Evolutionary conservation across 2,113 vertebrate genomes (phyloP).

Genomic region (Oryzias javanicus): DNA sequence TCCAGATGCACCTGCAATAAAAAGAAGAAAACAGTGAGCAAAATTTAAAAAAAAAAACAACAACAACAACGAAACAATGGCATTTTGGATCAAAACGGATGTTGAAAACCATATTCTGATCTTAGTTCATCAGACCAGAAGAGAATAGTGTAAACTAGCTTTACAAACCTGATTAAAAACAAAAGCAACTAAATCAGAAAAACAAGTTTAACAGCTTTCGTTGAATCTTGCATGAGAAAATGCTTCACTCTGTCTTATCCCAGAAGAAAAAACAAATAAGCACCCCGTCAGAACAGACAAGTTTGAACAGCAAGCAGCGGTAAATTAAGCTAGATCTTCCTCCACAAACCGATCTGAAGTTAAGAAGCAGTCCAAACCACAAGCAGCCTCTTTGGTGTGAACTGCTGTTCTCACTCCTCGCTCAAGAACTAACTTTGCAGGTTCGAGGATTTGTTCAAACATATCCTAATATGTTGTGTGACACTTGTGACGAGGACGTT

Average conservation of each 20-base stretch:
- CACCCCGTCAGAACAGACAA: background rate
- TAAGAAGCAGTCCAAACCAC: too few relatives aligned
- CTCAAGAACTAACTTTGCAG: too few relatives aligned
- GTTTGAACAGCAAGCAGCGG: background rate
- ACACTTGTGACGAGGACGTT: too few relatives aligned
- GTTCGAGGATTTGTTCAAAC: too few relatives aligned
- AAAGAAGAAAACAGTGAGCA: slow-evolving; percentile 8
- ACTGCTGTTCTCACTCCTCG: too few relatives aligned
- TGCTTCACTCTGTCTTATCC: background rate
- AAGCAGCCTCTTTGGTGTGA: too few relatives aligned
- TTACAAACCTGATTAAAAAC: background rate
- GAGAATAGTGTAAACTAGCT: background rate
- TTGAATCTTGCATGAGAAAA: background rate
- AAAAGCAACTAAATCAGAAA: background rate
- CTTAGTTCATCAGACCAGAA: too few relatives aligned
- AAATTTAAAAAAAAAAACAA: background rate
- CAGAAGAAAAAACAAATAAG: background rate
- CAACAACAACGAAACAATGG: too few relatives aligned
- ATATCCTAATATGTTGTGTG: too few relatives aligned
- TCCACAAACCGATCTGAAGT: too few relatives aligned
- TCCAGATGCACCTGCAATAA: slow-evolving; percentile 46
- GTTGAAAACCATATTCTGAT: too few relatives aligned
- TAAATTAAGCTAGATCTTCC: background rate
- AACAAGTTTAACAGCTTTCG: background rate
- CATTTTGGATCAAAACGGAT: too few relatives aligned